Conservation (phyloP, 2,113 vertebrate species). For the Ceuthmochares aereus region DNA sequence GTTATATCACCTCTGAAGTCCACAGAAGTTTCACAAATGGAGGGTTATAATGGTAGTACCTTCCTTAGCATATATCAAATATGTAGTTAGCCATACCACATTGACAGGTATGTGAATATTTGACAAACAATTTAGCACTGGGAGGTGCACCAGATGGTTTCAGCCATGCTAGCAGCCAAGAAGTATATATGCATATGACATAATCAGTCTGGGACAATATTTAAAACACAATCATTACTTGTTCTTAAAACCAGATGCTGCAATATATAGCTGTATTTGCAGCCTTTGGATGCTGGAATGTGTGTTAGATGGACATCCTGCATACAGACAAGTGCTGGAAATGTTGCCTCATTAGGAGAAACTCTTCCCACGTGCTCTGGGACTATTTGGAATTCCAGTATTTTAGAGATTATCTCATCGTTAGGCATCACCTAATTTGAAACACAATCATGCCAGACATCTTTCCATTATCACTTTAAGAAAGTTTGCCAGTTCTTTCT, state of each 20-base stretch:
- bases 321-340: neutral
- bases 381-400: constrained; percentile 30
- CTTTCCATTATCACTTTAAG: neutral
- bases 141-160: neutral
- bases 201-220: neutral
- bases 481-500: neutral
- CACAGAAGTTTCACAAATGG: neutral
- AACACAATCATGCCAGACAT: neutral
- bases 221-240: neutral
- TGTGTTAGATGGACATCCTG: neutral
- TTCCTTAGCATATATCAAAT: neutral
- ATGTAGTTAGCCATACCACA: neutral
- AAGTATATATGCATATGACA: neutral
- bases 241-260: neutral
- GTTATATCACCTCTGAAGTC: neutral
- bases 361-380: neutral
- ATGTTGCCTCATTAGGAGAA: constrained; percentile 4
- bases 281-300: neutral
- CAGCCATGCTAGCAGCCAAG: neutral
- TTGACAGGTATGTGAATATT: neutral
- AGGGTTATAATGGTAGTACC: neutral
- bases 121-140: neutral
- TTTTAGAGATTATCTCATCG: constrained; percentile 8
- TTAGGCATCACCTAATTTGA: constrained; percentile 36
- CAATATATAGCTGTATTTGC: neutral